phyloP scores from a whole-genome alignment of 2,797 vertebrate genomes.

The Clarias laeviceps region DNA sequence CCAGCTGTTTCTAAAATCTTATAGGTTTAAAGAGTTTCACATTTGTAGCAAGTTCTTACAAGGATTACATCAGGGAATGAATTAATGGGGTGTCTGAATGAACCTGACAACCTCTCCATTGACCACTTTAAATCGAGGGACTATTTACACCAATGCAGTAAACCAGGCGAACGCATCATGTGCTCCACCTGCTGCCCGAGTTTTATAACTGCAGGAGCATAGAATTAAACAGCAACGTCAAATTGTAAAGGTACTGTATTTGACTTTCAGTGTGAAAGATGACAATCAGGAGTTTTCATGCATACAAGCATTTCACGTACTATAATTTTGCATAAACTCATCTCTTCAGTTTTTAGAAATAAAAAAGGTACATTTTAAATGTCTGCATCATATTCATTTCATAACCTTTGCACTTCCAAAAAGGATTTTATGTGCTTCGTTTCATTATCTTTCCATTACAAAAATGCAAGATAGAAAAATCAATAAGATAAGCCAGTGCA shows the following conservation, averaged over 20 bases:
- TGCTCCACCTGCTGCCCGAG: constrained; percentile 26
- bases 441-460: too few relatives aligned
- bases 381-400: too few relatives aligned
- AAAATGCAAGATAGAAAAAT: too few relatives aligned
- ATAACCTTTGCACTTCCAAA: too few relatives aligned
- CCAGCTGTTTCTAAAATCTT: background rate
- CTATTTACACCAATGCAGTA: constrained; percentile 10
- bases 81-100: background rate
- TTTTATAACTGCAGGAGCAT: background rate
- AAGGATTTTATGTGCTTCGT: too few relatives aligned
- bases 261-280: too few relatives aligned
- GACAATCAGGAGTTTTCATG: too few relatives aligned
- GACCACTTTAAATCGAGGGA: background rate
- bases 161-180: background rate
- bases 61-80: background rate
- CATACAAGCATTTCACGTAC: too few relatives aligned
- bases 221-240: background rate
- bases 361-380: too few relatives aligned
- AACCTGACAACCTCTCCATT: constrained; percentile 1
- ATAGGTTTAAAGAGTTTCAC: background rate
- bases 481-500: too few relatives aligned
- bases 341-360: too few relatives aligned
- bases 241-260: background rate
- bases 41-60: background rate
- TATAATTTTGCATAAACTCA: too few relatives aligned